Base-by-base conservation (phyloP, 2,888 invertebrate species). In the Leptopilina drosophilae region DNA sequence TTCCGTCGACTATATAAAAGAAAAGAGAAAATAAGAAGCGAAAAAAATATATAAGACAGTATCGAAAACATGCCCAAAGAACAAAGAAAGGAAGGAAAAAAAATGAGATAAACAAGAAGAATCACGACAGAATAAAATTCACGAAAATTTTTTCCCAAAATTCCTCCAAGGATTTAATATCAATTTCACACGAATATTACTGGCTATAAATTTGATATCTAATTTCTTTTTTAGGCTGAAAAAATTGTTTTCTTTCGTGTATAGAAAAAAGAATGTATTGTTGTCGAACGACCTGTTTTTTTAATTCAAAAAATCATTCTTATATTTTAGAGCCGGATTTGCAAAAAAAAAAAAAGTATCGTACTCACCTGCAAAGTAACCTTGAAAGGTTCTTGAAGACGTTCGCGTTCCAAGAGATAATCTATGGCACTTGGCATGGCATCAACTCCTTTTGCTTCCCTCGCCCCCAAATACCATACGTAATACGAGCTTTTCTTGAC, bases 401-500 rank as follows among this genome's bases (percentile, higher is more conserved):
- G 94, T 84, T 98, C 96, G 86, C 98, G 94, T 89, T 96, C 96
- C 87, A 98, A 95, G 83, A 98, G 93, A 89, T 97, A 95, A 85
- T 95, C 94, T 85, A 98, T 95, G 80, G 97, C 97, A 12, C 97
- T 96, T 80, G 97, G 93, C 78, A 98, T 96, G 88, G 95, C 97
- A 89, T 97, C 96, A 86, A 96, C 95, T 49, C 98, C 98, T 87
- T 97, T 95, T 80, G 97, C 97, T 93, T 99, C 98, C 93, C 98
- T 97, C 87, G 98, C 98, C 33, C 99, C 99, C 88, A 99, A 94
- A 93, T 98, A 97, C 96, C 97, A 97, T 83, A 97, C 97, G 93
- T 97, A 97, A 93, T 97, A 97, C 59, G 97, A 97, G 81, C 97
- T 96, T 91, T 97, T 97, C 93, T 97, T 97, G 88, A 97, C 96